Percentiles rank a stretch among this genome's conserved stretches.
Conservation (phyloP, 1,140 invertebrate genomes). For the Heliothis virescens region DNA sequence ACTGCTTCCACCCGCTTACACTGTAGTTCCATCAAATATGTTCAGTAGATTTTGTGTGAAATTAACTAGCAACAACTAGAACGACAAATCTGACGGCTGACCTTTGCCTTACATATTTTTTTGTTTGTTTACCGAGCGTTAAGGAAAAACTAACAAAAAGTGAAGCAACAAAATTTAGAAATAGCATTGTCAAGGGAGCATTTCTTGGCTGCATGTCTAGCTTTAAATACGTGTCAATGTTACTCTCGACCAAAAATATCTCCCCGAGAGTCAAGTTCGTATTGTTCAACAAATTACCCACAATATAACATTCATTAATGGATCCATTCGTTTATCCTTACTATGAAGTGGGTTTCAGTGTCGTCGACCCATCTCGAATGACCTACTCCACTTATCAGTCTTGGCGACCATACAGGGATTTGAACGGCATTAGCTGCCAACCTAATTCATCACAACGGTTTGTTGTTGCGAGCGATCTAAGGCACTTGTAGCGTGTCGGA, state of each 20-base stretch:
- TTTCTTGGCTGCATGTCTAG: not conserved
- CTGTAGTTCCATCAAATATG: no score
- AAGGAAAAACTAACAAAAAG: not conserved
- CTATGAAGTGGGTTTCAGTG: constrained; percentile 11
- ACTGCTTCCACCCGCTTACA: no score
- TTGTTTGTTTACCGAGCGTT: not conserved
- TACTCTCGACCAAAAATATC: constrained; percentile 5
- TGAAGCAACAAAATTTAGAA: not conserved
- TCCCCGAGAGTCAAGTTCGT: not conserved
- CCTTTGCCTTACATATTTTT: not conserved
- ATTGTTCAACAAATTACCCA: not conserved
- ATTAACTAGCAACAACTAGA: not conserved
- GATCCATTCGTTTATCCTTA: not conserved
- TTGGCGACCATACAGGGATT: constrained; percentile 38
- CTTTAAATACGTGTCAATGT: constrained; percentile 14
- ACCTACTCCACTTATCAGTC: constrained; percentile 35
- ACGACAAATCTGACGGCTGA: not conserved
- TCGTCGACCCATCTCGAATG: constrained; percentile 36
- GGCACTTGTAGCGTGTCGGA: not conserved
- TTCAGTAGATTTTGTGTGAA: no score
- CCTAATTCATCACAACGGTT: constrained; percentile 15
- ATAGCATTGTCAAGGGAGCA: not conserved
- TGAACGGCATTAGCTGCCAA: constrained; percentile 29
- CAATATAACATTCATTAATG: not conserved
- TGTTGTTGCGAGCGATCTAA: constrained; percentile 8